Evolutionary conservation across 1,140 invertebrate species (phyloP), one percentile per base, ranked within the genome.

Genomic region (Hesperophylax magnus): DNA sequence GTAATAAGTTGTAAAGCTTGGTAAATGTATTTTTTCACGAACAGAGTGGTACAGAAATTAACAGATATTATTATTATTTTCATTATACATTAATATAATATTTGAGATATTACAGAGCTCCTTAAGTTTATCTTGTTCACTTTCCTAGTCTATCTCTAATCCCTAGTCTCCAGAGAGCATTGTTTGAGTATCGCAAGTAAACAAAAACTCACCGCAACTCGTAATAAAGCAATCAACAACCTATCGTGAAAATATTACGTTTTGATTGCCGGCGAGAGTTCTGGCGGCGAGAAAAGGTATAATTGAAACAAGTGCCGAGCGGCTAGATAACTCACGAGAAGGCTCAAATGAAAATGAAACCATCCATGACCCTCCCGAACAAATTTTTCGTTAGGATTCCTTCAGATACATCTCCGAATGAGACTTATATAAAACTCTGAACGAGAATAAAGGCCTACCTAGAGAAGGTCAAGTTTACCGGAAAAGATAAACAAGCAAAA

Each of bases 341-440:
- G 72, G 18, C 67, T 47, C 67, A 71, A 71, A 71, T 71, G 67
- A 71, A 71, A 71, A 71, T 71, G 67, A 71, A 71, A 61, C 61
- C 60, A 52, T 39, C 75, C 80, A 77, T 81, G 80, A 81, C 80
- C 80, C 75, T 78, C 76, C 80, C 75, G 56, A 81, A 81, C 80
- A 81, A 52, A 81, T 78, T 81, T 81, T 81, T 81, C 24, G 80
- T 81, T 81, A 52, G 65, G 79, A 76, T 77, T 79, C 63, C 61
- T 78, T 63, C 54, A 56, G 80, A 69, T 78, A 81, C 74, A 69
- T 77, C 79, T 76, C 72, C 34, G 27, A 75, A 58, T 75, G 79
- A 54, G 79, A 77, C 79, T 81, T 69, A 61, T 77, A 81, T 67
- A 77, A 81, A 81, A 81, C 34, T 77, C 56, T n/a, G 34, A 31